These are phyloP conservation scores for Samia ricini DNA, from an alignment of 1,140 invertebrate genomes.

Conservation along the genomic window DNA sequence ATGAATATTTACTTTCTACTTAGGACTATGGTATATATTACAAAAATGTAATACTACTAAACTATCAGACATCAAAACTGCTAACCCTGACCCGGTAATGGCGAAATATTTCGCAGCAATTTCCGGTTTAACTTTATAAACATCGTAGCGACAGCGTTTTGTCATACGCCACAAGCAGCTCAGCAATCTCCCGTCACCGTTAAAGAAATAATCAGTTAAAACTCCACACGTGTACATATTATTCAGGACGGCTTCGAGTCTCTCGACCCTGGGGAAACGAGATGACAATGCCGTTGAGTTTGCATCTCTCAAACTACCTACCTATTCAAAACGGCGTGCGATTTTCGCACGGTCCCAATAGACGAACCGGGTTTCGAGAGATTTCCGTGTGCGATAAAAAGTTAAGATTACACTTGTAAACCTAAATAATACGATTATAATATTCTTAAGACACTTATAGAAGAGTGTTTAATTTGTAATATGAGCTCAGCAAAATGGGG, in stretches of 20 bases:
- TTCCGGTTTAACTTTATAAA: conserved; percentile 18
- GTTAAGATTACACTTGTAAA: too few species aligned
- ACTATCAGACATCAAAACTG: background rate
- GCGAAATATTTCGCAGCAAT: background rate
- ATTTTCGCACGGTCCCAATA: background rate
- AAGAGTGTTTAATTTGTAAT: too few species aligned
- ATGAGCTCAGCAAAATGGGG: too few species aligned
- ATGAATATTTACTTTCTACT: too few species aligned
- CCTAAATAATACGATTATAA: too few species aligned
- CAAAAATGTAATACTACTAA: background rate
- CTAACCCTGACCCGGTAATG: background rate
- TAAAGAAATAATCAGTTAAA: conserved; percentile 46
- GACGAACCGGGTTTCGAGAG: background rate
- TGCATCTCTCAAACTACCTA: too few species aligned
- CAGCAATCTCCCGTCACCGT: conserved; percentile 42
- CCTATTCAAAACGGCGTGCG: background rate
- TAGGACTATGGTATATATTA: too few species aligned
- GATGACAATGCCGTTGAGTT: background rate
- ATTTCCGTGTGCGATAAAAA: too few species aligned
- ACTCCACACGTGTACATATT: conserved; percentile 8
- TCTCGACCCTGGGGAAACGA: conserved; percentile 5
- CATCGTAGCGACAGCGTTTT: conserved; percentile 5
- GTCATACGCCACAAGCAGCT: conserved; percentile 45
- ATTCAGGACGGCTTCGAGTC: background rate
- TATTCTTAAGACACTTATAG: too few species aligned